Evolutionary conservation across 2,797 vertebrate genomes (phyloP).

Genomic region (Lagocephalus sceleratus): DNA sequence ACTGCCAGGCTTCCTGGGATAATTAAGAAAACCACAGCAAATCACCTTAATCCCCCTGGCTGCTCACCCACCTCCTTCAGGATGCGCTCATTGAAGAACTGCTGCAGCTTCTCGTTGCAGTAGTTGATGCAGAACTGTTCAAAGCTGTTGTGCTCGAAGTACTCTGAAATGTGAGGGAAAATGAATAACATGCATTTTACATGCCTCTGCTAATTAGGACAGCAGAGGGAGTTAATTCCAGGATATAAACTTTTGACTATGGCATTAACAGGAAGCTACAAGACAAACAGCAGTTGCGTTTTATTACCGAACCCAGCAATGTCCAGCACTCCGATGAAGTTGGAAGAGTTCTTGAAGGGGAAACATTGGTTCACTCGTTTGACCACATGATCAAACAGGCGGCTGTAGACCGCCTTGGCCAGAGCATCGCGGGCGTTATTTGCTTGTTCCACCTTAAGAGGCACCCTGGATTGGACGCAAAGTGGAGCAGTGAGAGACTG

Average conservation of each 20-base stretch:
- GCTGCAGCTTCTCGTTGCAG: slow-evolving; percentile 98
- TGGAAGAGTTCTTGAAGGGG: slow-evolving; percentile 89
- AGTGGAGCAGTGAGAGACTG: slow-evolving; percentile 59
- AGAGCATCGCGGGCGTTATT: slow-evolving; percentile 96
- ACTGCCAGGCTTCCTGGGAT: slow-evolving; percentile 27
- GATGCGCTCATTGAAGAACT: slow-evolving; percentile 99
- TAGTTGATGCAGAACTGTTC: slow-evolving; percentile 99
- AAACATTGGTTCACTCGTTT: slow-evolving; percentile 97
- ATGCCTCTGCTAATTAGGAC: background rate
- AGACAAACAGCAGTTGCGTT: background rate
- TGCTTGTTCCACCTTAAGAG: slow-evolving; percentile 97
- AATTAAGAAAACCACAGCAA: slow-evolving; percentile 22
- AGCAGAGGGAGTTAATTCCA: slow-evolving; percentile 32
- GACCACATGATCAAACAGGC: slow-evolving; percentile 98
- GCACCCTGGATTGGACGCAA: slow-evolving; percentile 81
- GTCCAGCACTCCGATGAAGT: slow-evolving; percentile 97
- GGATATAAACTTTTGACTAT: slow-evolving; percentile 20
- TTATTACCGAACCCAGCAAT: slow-evolving; percentile 96
- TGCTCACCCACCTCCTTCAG: slow-evolving; percentile 89
- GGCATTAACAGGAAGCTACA: too few species aligned
- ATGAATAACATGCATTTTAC: slow-evolving; percentile 8
- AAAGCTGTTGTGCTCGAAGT: slow-evolving; percentile 99
- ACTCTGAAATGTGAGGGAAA: slow-evolving; percentile 78
- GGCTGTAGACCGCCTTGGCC: slow-evolving; percentile 95
- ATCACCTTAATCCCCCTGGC: slow-evolving; percentile 20